Conservation (phyloP, 2,797 vertebrate genomes). For the Acomys russatus region DNA sequence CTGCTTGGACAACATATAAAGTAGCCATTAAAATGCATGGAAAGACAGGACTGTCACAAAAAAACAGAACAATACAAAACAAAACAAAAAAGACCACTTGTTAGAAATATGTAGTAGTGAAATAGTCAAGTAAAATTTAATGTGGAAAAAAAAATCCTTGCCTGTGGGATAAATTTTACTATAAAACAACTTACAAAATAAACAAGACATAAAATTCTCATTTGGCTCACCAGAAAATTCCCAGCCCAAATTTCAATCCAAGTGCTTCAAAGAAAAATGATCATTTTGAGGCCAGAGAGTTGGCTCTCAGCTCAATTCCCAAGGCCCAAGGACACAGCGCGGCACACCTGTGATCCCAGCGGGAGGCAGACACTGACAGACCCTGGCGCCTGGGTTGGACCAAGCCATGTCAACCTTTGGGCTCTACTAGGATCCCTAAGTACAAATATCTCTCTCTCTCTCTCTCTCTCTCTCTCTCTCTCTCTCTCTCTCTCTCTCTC, state of each 20-base stretch:
- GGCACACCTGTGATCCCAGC: neutral
- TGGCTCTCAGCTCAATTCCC: neutral
- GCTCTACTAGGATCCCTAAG: neutral
- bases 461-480: no score
- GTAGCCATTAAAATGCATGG: neutral
- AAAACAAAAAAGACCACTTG: no score
- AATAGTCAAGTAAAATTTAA: neutral
- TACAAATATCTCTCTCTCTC: no score
- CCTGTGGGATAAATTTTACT: neutral
- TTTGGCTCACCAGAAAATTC: neutral
- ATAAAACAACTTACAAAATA: neutral
- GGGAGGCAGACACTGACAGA: neutral
- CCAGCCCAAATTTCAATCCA: neutral
- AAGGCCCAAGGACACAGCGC: no score
- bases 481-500: no score
- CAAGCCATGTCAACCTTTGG: neutral
- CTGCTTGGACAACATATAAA: neutral
- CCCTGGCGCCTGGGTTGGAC: neutral
- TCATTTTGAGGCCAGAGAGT: neutral
- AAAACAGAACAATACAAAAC: neutral
- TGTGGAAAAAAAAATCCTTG: neutral
- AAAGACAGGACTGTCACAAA: neutral
- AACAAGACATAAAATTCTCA: neutral
- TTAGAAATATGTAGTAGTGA: neutral
- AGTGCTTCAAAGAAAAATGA: neutral